Percentiles rank a stretch among this genome's conserved stretches.
Evolutionary conservation across 64 coral and sea anemone genomes (phyloP).

Genomic region (Actinia equina): DNA sequence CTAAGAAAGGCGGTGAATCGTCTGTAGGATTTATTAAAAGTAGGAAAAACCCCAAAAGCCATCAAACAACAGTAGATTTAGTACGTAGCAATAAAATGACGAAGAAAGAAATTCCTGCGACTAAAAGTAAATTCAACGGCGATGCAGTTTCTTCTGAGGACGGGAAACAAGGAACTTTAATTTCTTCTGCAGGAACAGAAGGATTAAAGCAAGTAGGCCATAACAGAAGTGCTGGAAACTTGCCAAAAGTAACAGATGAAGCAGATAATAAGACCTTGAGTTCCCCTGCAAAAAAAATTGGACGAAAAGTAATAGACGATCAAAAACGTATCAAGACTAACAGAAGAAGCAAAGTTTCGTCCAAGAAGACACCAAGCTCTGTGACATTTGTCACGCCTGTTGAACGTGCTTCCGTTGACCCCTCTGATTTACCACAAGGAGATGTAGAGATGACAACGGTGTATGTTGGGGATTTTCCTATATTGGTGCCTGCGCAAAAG

Average conservation of each 20-base stretch:
- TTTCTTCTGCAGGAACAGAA: neutral
- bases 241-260: neutral
- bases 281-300: neutral
- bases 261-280: neutral
- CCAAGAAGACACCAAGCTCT: neutral
- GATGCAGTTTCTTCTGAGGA: neutral
- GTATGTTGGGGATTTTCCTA: slow-evolving; percentile 9
- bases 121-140: neutral
- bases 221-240: neutral
- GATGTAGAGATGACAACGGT: neutral
- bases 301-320: neutral
- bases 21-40: neutral
- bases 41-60: neutral
- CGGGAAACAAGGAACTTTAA: neutral
- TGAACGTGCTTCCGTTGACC: neutral
- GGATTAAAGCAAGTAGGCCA: neutral
- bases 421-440: neutral
- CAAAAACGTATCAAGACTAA: neutral
- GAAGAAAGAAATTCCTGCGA: neutral
- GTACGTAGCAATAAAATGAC: neutral
- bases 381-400: neutral
- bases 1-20: neutral
- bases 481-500: neutral
- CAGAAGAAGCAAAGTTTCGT: neutral
- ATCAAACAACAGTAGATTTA: neutral